Base-by-base conservation (phyloP, 2,113 vertebrate genomes). In the Halcyon senegalensis region DNA sequence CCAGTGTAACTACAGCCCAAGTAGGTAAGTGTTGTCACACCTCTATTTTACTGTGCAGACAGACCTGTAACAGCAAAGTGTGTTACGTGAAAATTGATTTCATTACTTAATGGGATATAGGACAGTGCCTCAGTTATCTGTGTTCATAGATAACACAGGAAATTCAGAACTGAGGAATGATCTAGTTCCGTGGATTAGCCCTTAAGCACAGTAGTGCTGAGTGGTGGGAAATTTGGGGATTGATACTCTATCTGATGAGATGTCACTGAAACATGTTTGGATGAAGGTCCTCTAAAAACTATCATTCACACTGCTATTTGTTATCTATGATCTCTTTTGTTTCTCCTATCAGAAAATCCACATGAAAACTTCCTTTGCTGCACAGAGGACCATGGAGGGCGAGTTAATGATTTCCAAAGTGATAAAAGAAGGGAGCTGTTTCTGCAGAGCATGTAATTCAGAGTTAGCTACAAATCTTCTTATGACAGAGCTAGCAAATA, bases 391-490 rank as follows among this genome's bases (percentile, higher is more conserved):
- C 92, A 86, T 43, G 1, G 58, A 83, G 92, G 87, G 69, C 53
- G 50, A 95, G 96, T 97, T 97, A 97, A 97, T 98, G 85, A 97
- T 98, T 98, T 96, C 89, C 93, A 91, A 96, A 97, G 91, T 94
- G 93, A 93, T 97, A 95, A 58, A 93, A 90, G 95, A 95, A 79
- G 46, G 64, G 72, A 72, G 44, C 83, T 89, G 50, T 96, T 98
- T 96, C 95, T 94, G 70, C 94, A 95, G 76, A 95, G 79, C 84
- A 19, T 84, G 84, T 96, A 95, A 96, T 95, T 97, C 91, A 85
- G 91, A 89, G 70, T 77, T 64, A 90, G 90, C 79, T 79, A 94
- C 82, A 96, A 96, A 95, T 92, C 94, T 96, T 88, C 82, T 60
- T 94, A 59, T 96, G 86, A 97, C n/a, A 63, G 44, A 90, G 81